Conservation (phyloP, 2,888 invertebrate species). For the Dendrolimus pini region DNA sequence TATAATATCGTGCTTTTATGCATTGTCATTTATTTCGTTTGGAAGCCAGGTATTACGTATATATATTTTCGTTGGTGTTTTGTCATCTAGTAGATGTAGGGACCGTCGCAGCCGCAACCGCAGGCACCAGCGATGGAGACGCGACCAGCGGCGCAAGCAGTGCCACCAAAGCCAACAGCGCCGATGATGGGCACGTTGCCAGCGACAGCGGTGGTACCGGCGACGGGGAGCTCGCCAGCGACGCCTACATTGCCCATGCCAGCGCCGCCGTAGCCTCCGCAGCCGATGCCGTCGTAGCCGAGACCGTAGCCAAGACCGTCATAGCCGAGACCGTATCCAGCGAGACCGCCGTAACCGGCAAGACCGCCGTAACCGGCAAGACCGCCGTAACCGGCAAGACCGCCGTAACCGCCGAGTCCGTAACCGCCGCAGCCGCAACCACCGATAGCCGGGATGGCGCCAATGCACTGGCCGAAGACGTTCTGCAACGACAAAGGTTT, state of each 20-base stretch:
- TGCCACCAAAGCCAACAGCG: slow-evolving; percentile 21
- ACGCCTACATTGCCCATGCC: slow-evolving; percentile 26
- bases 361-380: slow-evolving; percentile 3
- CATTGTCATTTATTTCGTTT: neutral
- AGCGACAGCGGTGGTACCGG: slow-evolving; percentile 22
- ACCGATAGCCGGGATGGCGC: neutral
- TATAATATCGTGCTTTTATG: neutral
- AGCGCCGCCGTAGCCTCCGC: slow-evolving; percentile 12
- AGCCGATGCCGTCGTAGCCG: slow-evolving; percentile 3
- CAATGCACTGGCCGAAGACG: slow-evolving; percentile 4
- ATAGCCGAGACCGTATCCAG: neutral
- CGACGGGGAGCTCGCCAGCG: slow-evolving; percentile 27
- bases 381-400: neutral
- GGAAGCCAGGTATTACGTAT: neutral
- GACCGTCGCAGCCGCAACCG: slow-evolving; percentile 18
- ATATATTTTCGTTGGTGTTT: neutral
- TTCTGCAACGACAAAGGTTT: slow-evolving; percentile 1
- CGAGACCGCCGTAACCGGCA: neutral
- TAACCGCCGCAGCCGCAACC: slow-evolving; percentile 1
- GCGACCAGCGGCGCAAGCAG: slow-evolving; percentile 20
- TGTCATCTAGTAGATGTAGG: slow-evolving; percentile 8
- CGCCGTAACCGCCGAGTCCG: slow-evolving; percentile 3
- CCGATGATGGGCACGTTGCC: slow-evolving; percentile 30
- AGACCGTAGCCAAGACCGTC: slow-evolving; percentile 2
- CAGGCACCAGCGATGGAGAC: slow-evolving; percentile 21